Evolutionary conservation across 2,797 vertebrate genomes (phyloP).

Genomic region (Nothura maculosa): DNA sequence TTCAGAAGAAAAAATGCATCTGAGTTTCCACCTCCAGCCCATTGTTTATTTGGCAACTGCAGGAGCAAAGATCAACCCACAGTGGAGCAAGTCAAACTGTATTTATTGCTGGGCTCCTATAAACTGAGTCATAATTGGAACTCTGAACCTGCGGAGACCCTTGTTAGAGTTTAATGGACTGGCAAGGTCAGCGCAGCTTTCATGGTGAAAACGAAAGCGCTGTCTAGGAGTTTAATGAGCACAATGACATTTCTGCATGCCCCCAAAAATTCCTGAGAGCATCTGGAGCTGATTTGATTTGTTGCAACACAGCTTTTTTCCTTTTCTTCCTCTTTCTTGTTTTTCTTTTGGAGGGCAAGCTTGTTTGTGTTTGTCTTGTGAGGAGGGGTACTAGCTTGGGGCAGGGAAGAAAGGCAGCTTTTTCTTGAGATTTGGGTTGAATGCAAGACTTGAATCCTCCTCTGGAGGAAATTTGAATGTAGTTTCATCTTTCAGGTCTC

Average conservation of each 20-base stretch:
- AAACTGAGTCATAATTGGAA: slow-evolving; percentile 57
- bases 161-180: slow-evolving; percentile 67
- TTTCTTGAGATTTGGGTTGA: neutral
- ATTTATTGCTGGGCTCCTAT: slow-evolving; percentile 26
- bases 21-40: neutral
- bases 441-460: neutral
- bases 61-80: slow-evolving; percentile 47
- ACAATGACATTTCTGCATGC: slow-evolving; percentile 27
- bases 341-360: neutral
- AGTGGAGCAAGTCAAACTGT: neutral
- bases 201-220: slow-evolving; percentile 32
- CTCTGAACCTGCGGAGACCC: slow-evolving; percentile 38
- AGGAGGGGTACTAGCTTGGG: neutral
- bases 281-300: slow-evolving; percentile 22
- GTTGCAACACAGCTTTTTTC: slow-evolving; percentile 2
- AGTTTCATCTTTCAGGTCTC: neutral
- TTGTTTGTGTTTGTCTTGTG: neutral
- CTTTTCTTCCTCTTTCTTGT: neutral
- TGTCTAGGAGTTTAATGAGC: slow-evolving; percentile 50
- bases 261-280: neutral
- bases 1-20: neutral
- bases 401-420: neutral
- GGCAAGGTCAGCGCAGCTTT: slow-evolving; percentile 48
- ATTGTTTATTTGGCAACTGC: slow-evolving; percentile 16
- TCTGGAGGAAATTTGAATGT: neutral